phyloP scores from a whole-genome alignment of 1,140 invertebrate genomes.

The Solenopsis fugax region DNA sequence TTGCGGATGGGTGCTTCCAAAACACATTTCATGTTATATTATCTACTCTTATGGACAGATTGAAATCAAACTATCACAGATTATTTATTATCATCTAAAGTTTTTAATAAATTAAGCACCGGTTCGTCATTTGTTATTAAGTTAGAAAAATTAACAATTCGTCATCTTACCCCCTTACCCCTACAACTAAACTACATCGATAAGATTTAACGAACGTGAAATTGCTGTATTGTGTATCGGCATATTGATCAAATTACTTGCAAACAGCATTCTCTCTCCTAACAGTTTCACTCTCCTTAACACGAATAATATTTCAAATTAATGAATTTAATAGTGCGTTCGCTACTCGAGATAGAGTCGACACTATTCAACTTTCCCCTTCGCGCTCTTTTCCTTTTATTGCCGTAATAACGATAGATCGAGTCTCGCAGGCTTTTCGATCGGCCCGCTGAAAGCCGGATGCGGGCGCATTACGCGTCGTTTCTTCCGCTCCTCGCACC shows the following conservation, averaged over 20 bases:
- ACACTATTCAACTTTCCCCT: neutral
- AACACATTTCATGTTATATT: too few species aligned
- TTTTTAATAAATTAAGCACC: too few species aligned
- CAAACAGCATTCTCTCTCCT: too few species aligned
- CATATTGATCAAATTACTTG: neutral
- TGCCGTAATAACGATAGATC: neutral
- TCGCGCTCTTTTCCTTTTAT: neutral
- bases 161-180: too few species aligned
- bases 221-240: neutral
- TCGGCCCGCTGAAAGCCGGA: slow-evolving; percentile 63
- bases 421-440: slow-evolving; percentile 25
- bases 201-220: neutral
- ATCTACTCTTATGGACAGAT: too few species aligned
- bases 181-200: neutral
- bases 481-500: slow-evolving; percentile 66
- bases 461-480: slow-evolving; percentile 67
- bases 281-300: neutral
- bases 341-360: neutral
- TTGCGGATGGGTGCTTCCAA: too few species aligned
- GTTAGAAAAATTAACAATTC: too few species aligned
- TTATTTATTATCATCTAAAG: too few species aligned
- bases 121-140: too few species aligned
- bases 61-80: too few species aligned
- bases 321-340: neutral
- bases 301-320: neutral